phyloP scores from a whole-genome alignment of 2,888 invertebrate genomes.

The Dyspetes luteomarginatus region DNA sequence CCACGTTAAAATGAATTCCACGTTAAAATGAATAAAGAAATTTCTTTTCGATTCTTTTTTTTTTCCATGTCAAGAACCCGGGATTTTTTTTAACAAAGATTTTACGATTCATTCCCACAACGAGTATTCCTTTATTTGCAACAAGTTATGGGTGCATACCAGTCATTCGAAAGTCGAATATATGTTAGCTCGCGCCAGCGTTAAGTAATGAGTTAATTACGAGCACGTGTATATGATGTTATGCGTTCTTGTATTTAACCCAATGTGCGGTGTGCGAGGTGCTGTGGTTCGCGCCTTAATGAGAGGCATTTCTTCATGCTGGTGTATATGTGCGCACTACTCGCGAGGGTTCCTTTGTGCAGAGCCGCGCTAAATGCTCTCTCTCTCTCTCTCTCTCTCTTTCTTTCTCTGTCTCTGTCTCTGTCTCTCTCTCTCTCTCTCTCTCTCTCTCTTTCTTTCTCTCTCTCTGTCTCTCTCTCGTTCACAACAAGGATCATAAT shows the following conservation, averaged over 20 bases:
- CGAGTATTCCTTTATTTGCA: slow-evolving; percentile 1
- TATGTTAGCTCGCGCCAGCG: slow-evolving; percentile 13
- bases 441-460: not conserved
- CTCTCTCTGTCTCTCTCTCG: too few species aligned
- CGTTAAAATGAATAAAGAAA: not conserved
- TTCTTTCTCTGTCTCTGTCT: too few species aligned
- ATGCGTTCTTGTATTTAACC: slow-evolving; percentile 71
- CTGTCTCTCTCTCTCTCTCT: not conserved
- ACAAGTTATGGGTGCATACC: slow-evolving; percentile 13
- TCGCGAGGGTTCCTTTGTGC: slow-evolving; percentile 48
- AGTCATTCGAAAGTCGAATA: slow-evolving; percentile 55
- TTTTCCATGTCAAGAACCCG: not conserved
- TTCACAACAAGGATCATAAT: slow-evolving; percentile 33
- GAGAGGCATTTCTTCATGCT: slow-evolving; percentile 63
- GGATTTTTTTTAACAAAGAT: not conserved
- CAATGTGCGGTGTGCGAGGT: slow-evolving; percentile 58
- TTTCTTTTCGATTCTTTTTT: not conserved
- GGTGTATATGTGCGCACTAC: not conserved
- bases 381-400: slow-evolving; percentile 1
- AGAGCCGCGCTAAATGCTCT: slow-evolving; percentile 36
- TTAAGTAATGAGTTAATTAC: slow-evolving; percentile 77
- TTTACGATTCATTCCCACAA: not conserved
- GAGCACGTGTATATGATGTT: slow-evolving; percentile 71
- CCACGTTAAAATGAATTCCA: too few species aligned
- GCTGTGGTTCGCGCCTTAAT: slow-evolving; percentile 56